These are phyloP conservation scores for Plutomurus gul DNA, from an alignment of 1,140 invertebrate genomes.

Conservation along the genomic window DNA sequence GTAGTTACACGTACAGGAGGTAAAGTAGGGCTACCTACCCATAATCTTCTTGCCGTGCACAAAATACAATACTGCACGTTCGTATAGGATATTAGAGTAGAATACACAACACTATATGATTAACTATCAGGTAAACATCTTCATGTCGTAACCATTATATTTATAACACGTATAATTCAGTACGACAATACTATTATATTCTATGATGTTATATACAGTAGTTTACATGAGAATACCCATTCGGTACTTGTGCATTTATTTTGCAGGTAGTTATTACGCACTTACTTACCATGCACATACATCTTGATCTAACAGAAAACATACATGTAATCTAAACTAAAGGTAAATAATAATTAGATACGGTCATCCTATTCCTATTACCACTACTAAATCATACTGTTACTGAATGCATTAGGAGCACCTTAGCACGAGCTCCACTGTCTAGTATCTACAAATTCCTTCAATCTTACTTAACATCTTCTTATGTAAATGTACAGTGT, in stretches of 20 bases:
- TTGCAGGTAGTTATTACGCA: constrained; percentile 18
- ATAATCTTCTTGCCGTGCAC: too few species aligned
- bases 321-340: not conserved
- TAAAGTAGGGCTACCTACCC: too few species aligned
- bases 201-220: not conserved
- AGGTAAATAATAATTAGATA: constrained; percentile 31
- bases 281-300: constrained; percentile 32
- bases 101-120: not conserved
- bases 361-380: constrained; percentile 2
- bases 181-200: not conserved
- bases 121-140: constrained; percentile 22
- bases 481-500: too few species aligned
- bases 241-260: constrained; percentile 30
- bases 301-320: constrained; percentile 13
- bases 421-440: constrained; percentile 5
- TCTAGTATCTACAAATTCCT: not conserved
- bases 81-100: too few species aligned
- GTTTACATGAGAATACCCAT: constrained; percentile 34
- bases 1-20: too few species aligned
- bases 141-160: constrained; percentile 17
- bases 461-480: not conserved
- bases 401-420: constrained; percentile 23
- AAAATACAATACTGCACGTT: too few species aligned
- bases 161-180: not conserved
- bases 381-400: constrained; percentile 21